These are phyloP conservation scores for Heliconius himera DNA, from an alignment of 1,140 invertebrate species.

Conservation along the genomic window DNA sequence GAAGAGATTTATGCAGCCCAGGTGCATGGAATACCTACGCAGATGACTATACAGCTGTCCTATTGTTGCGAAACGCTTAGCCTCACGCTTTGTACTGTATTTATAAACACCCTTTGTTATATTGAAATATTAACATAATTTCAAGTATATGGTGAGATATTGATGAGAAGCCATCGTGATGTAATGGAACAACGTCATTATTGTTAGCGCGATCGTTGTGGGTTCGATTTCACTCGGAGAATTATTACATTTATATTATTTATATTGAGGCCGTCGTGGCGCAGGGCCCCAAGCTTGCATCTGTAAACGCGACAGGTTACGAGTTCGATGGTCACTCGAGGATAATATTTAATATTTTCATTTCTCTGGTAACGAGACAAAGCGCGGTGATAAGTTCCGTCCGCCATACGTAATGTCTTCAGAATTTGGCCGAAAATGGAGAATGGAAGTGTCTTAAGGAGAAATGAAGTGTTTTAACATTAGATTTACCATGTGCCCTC, in stretches of 20 bases:
- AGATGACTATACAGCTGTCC: slow-evolving; percentile 5
- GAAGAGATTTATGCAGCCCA: slow-evolving; percentile 2
- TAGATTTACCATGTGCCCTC: not conserved
- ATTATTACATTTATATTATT: no score
- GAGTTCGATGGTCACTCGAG: no score
- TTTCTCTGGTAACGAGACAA: no score
- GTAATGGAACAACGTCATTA: not conserved
- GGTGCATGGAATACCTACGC: slow-evolving; percentile 11
- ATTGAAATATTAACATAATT: not conserved
- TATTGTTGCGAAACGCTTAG: not conserved
- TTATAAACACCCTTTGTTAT: slow-evolving; percentile 1
- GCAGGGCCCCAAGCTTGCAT: no score
- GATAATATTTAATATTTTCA: no score
- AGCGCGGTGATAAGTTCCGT: no score
- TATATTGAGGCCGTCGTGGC: no score
- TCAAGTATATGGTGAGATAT: not conserved
- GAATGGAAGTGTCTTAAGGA: not conserved
- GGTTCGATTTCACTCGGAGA: no score
- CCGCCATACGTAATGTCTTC: no score
- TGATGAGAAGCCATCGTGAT: not conserved
- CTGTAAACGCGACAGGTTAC: no score
- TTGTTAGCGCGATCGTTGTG: not conserved
- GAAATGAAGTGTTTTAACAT: not conserved
- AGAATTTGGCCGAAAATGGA: no score
- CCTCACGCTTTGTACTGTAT: not conserved